Evolutionary conservation across 2,797 vertebrate genomes (phyloP), one percentile per base, ranked within the genome.

Genomic region (Acipenser oxyrinchus): DNA sequence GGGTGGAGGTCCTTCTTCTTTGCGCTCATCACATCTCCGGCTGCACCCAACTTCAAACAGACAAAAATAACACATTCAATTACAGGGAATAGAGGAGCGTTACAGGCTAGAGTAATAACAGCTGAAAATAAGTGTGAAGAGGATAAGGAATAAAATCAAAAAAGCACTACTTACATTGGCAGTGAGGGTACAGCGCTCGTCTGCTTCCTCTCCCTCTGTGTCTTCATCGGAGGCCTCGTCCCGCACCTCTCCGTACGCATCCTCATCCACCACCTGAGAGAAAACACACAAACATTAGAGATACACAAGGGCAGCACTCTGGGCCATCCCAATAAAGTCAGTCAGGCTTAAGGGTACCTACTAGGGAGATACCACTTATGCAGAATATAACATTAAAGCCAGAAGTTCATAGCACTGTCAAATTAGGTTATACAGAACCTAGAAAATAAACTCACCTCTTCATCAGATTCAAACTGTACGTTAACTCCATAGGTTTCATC

Each of bases 1-100:
- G 95, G 95, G 57, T 99, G 96, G 60, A 99, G 84, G 70, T 99
- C 96, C 78, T 98, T 98, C 76, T 98, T 97, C 88, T 99, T 99
- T 0, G 94, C 91, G 0, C 88, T 93, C 94, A 98, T 96, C 68
- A 97, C 89, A 15, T 97, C 95, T 0, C 95, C 95, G 0, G 95
- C 93, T 1, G 82, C 92, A 8, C 95, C 95, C 0, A 99, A 93
- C 95, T 99, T 68, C 7, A 74, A 0, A 52, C 9, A 10, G 6
- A 3, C 52, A 55, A 55, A 5, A n/a, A 55, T 10, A 55, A 55
- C 6, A 6, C 9, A 10, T 55, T 55, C 9, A 55, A 55, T 55
- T 55, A 4, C n/a, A 37, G 23, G 23, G 23, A 37, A 37, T 37
- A 37, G 23, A 37, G 23, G 23, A n/a, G 23, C 23, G 23, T 37